phyloP scores from a whole-genome alignment of 2,113 vertebrate genomes.

The Neogobius melanostomus region DNA sequence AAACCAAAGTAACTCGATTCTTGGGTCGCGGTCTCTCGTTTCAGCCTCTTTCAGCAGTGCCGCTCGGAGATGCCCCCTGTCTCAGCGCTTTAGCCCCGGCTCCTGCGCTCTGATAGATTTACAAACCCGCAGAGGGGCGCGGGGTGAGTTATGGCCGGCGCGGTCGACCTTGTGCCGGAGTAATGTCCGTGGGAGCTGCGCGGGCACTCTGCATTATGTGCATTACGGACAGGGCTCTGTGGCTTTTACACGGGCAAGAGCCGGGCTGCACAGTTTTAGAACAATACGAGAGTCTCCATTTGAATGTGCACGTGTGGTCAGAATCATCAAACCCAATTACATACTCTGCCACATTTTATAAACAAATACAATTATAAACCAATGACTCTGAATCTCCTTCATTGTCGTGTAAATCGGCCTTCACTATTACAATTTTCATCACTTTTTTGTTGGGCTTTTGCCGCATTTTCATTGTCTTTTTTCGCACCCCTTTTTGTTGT shows the following conservation, averaged over 20 bases:
- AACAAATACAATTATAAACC: no score
- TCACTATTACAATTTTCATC: no score
- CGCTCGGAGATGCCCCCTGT: conserved; percentile 15
- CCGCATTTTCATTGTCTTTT: no score
- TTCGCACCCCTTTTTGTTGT: no score
- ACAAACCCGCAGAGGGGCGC: conserved; percentile 34
- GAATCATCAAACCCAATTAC: no score
- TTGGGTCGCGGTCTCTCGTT: conserved; percentile 48
- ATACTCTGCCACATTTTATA: no score
- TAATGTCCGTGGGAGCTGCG: conserved; percentile 17
- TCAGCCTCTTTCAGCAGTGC: conserved; percentile 42
- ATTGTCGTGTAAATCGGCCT: no score
- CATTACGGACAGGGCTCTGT: conserved; percentile 1
- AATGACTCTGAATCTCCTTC: no score
- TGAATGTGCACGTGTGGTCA: no score
- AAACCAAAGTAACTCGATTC: conserved; percentile 62
- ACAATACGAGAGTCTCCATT: background rate
- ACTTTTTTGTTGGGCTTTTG: no score
- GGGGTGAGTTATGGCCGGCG: conserved; percentile 45
- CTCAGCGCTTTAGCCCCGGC: conserved; percentile 30
- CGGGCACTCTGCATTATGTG: conserved; percentile 2
- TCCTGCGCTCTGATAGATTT: conserved; percentile 40
- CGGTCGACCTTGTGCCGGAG: conserved; percentile 30
- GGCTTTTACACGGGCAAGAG: background rate
- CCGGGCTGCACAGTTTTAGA: background rate